These are phyloP conservation scores for Phycodurus eques DNA, from an alignment of 2,113 vertebrate genomes.

Conservation along the genomic window DNA sequence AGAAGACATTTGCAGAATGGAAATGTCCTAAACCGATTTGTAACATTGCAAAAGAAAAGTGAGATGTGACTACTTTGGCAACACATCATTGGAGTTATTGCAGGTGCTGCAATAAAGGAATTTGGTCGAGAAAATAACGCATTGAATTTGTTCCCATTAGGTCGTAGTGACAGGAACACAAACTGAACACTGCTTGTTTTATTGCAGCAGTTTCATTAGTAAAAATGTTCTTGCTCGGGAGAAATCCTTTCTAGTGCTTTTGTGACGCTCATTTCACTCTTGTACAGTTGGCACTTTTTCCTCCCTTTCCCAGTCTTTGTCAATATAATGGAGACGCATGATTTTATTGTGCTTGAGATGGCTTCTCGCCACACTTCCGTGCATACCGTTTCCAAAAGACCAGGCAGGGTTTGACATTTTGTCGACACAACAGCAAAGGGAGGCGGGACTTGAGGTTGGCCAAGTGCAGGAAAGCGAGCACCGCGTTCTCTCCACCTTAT, in stretches of 20 bases:
- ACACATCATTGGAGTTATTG: not conserved
- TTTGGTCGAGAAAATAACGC: slow-evolving; percentile 23
- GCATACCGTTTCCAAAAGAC: not conserved
- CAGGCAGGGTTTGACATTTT: slow-evolving; percentile 24
- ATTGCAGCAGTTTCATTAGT: slow-evolving; percentile 45
- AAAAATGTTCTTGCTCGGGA: slow-evolving; percentile 42
- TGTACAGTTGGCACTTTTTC: not conserved
- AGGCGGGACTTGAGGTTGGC: slow-evolving; percentile 21
- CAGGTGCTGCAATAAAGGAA: slow-evolving; percentile 11
- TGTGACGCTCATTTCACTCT: not conserved
- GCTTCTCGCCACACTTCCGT: slow-evolving; percentile 24
- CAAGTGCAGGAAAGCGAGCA: slow-evolving; percentile 25
- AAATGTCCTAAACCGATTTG: slow-evolving; percentile 30
- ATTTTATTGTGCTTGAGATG: slow-evolving; percentile 29
- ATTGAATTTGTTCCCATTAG: slow-evolving; percentile 35
- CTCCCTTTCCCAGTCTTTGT: not conserved
- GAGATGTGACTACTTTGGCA: slow-evolving; percentile 21
- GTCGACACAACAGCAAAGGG: slow-evolving; percentile 32
- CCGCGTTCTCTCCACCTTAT: slow-evolving; percentile 40
- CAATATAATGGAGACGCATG: slow-evolving; percentile 17
- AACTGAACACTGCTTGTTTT: slow-evolving; percentile 24
- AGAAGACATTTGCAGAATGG: slow-evolving; percentile 15
- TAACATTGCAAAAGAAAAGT: slow-evolving; percentile 6
- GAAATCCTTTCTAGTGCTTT: slow-evolving; percentile 30
- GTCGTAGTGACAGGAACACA: slow-evolving; percentile 32